Percentiles rank a stretch among this genome's conserved stretches.
phyloP scores from a whole-genome alignment of 2,113 vertebrate species.

The Zosterops hypoxanthus region DNA sequence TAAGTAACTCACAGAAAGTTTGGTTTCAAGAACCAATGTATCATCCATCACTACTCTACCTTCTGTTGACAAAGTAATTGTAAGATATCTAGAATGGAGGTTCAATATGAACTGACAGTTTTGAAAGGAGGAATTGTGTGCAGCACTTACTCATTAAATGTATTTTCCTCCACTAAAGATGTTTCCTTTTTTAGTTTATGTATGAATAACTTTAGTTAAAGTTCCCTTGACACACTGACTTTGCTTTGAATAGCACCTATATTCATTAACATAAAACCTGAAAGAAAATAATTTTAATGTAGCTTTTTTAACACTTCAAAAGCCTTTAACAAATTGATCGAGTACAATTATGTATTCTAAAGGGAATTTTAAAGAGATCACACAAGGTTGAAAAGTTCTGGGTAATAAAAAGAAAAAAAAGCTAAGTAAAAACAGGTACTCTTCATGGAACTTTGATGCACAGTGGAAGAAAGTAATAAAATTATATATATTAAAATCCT shows the following conservation, averaged over 20 bases:
- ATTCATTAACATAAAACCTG: constrained; percentile 87
- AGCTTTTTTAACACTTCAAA: constrained; percentile 86
- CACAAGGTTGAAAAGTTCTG: constrained; percentile 83
- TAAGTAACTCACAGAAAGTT: constrained; percentile 88
- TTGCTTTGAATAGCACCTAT: constrained; percentile 85
- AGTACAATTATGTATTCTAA: constrained; percentile 84
- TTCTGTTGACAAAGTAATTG: constrained; percentile 89
- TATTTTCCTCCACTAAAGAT: constrained; percentile 84
- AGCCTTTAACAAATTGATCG: constrained; percentile 84
- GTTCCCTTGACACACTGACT: constrained; percentile 85
- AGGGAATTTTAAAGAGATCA: constrained; percentile 84
- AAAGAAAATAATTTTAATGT: constrained; percentile 87
- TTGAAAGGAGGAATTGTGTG: constrained; percentile 87
- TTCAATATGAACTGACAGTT: constrained; percentile 85
- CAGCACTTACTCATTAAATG: constrained; percentile 86
- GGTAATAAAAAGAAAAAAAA: constrained; percentile 66
- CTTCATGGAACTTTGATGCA: constrained; percentile 61
- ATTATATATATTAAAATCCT: not conserved
- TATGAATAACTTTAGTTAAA: constrained; percentile 86
- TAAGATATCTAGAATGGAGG: constrained; percentile 84
- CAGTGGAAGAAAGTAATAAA: constrained; percentile 67
- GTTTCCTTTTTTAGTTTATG: constrained; percentile 87
- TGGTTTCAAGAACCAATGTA: constrained; percentile 81
- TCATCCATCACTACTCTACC: constrained; percentile 84
- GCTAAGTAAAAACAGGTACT: constrained; percentile 72